phyloP scores from a whole-genome alignment of 2,797 vertebrate genomes.

The Mormyrus proboscirostris region DNA sequence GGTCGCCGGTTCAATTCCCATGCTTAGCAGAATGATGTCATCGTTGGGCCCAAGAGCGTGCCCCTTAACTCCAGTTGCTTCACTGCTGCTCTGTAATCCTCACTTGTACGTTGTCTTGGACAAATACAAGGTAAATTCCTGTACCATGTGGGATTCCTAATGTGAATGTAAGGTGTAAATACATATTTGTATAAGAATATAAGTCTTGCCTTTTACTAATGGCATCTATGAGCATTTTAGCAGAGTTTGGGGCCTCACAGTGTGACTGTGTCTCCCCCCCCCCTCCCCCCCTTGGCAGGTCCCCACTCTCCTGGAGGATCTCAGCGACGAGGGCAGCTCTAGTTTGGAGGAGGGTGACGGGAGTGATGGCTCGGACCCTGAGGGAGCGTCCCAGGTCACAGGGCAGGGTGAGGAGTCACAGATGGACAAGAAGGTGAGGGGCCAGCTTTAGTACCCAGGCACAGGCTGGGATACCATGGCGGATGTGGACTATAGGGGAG shows the following conservation, averaged over 20 bases:
- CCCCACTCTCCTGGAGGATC: conserved; percentile 75
- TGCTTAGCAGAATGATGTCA: background rate
- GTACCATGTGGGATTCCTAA: background rate
- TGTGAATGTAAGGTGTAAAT: background rate
- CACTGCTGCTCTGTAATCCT: background rate
- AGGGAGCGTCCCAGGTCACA: conserved; percentile 39
- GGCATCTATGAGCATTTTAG: background rate
- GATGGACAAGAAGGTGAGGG: conserved; percentile 77
- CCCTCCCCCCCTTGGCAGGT: conserved; percentile 51
- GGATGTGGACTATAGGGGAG: background rate
- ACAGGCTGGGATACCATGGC: background rate
- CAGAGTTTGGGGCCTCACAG: background rate
- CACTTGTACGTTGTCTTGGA: background rate
- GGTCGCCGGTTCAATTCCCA: background rate
- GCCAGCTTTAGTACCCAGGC: background rate
- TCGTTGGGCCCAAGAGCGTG: background rate
- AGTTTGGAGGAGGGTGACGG: conserved; percentile 56
- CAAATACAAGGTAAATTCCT: background rate
- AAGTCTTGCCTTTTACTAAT: background rate
- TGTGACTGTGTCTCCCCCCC: background rate
- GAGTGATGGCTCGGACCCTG: conserved; percentile 28
- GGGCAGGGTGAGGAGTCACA: conserved; percentile 37
- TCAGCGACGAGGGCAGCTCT: conserved; percentile 41
- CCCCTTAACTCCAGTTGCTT: background rate
- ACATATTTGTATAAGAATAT: background rate